Percentiles rank a stretch among this genome's conserved stretches.
Conservation (phyloP, 2,113 vertebrate genomes). For the Asarcornis scutulata region DNA sequence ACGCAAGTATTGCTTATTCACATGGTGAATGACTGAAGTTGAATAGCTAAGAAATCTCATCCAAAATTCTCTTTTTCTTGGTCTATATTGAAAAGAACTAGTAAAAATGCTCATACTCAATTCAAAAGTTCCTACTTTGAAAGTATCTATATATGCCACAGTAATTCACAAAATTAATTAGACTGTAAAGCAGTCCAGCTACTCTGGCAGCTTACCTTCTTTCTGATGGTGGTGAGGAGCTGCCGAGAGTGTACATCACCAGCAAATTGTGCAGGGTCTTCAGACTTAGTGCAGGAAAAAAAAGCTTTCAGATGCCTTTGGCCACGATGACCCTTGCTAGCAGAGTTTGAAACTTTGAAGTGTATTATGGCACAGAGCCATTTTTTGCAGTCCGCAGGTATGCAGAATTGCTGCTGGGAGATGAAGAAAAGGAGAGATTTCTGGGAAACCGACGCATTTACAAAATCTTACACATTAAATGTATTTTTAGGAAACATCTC, state of each 20-base stretch:
- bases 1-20: background rate
- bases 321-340: background rate
- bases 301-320: background rate
- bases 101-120: background rate
- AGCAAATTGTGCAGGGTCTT: background rate
- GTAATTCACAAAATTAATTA: background rate
- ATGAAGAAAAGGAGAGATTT: background rate
- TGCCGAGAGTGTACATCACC: background rate
- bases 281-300: background rate
- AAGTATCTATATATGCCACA: background rate
- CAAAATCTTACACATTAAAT: background rate
- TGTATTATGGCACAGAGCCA: background rate
- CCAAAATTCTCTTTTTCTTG: fast-evolving
- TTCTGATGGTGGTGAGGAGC: background rate
- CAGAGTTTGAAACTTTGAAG: background rate
- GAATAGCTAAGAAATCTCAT: background rate
- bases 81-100: background rate
- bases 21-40: background rate
- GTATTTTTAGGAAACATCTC: background rate
- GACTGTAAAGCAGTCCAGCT: background rate
- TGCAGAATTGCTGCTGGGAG: background rate
- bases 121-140: background rate
- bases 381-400: background rate
- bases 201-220: background rate
- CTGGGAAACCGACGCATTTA: background rate